These are phyloP conservation scores for Trachelus tabidus DNA, from an alignment of 2,888 invertebrate genomes.

Conservation along the genomic window DNA sequence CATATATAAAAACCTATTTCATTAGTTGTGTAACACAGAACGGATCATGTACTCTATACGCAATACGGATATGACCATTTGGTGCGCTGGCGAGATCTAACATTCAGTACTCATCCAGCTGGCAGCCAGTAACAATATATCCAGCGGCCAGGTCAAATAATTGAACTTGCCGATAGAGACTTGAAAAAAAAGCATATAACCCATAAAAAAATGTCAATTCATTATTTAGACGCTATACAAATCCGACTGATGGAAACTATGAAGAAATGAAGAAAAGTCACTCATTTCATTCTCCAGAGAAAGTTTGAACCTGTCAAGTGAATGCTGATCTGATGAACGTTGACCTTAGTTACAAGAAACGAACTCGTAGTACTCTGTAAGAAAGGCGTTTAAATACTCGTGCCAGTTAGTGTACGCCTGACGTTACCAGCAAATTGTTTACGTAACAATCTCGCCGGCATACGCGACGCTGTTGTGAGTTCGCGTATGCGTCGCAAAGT, in stretches of 20 bases:
- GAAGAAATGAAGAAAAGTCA: not conserved
- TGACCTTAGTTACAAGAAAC: not conserved
- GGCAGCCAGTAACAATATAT: too few relatives aligned
- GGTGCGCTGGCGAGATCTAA: slow-evolving; percentile 45
- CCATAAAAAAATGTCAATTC: too few relatives aligned
- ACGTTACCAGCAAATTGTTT: not conserved
- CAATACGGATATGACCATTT: slow-evolving; percentile 54
- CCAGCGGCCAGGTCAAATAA: too few relatives aligned
- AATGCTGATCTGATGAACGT: not conserved
- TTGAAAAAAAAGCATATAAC: too few relatives aligned
- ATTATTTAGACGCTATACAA: too few relatives aligned
- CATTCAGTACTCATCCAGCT: too few relatives aligned
- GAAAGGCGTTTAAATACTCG: not conserved
- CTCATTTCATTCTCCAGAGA: not conserved
- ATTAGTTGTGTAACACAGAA: not conserved
- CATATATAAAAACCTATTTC: too few relatives aligned
- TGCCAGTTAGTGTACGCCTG: not conserved
- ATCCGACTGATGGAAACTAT: not conserved
- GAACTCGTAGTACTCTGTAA: not conserved
- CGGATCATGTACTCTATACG: slow-evolving; percentile 31
- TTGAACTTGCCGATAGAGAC: too few relatives aligned
- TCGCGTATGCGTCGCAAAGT: not conserved
- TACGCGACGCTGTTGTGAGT: not conserved
- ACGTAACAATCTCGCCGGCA: not conserved
- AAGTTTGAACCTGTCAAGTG: not conserved